Evolutionary conservation across 2,113 vertebrate species (phyloP), one percentile per base, ranked within the genome.

Genomic region (Cyanocitta stelleri): DNA sequence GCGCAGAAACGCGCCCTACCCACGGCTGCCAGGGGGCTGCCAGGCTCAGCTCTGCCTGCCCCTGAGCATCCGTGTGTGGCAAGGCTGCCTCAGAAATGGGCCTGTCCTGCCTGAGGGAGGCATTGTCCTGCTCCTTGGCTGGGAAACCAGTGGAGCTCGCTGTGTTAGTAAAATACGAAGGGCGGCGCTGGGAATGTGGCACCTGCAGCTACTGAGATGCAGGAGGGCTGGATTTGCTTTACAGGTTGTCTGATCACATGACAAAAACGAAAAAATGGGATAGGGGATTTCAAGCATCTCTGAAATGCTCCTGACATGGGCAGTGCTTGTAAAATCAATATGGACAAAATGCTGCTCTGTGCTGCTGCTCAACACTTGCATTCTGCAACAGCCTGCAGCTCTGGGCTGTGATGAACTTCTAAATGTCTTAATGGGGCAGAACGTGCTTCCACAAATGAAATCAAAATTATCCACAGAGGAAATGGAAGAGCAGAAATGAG

Each of bases 151-250:
- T 22, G 89, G 54, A 22, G 21, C 56, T 71, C 26, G 37, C 33
- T 9, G 2, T 0, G 6, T 20, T 18, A 7, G n/a, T 58, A 11
- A 32, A 46, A n/a, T 5, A 4, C 0, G 7, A 48, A 54, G 30
- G 43, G 27, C n/a, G 15, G 44, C 39, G 35, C 52, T 18, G 26
- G 21, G 30, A 23, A 27, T 10, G 73, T 10, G 52, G 7, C 58
- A 43, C 23, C 27, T 37, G 56, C 46, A 13, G 44, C 55, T 77
- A 0, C 19, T 19, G 33, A 64, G 39, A 2, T 24, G 33, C 19
- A 75, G 32, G 33, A 51, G 30, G 46, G 35, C 10, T 90, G 1
- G 10, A 4, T 66, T 46, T 1, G 1, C 51, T 73, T 64, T 23
- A 4, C 11, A 16, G 74, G 6, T n/a, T 3, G 0, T 54, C 35